Conservation (phyloP, 2,888 invertebrate species). For the Mythimna albipuncta region DNA sequence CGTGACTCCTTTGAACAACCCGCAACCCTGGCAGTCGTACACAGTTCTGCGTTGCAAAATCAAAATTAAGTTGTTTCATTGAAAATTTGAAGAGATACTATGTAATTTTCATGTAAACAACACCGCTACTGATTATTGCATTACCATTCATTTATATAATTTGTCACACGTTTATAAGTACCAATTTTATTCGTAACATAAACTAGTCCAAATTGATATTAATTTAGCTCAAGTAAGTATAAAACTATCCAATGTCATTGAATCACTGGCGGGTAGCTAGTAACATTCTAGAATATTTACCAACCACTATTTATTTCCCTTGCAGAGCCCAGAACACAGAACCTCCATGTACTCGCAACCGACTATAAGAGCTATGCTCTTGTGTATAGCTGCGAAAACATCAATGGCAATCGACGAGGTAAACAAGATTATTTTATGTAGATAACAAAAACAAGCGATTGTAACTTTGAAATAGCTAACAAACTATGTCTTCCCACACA, state of each 20-base stretch:
- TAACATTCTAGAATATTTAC: background rate
- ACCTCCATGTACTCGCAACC: conserved; percentile 79
- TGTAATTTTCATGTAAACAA: background rate
- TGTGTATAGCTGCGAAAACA: conserved; percentile 80
- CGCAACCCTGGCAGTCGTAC: too few relatives aligned
- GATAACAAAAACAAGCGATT: background rate
- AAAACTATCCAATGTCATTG: background rate
- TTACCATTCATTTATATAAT: background rate
- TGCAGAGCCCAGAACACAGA: conserved; percentile 61
- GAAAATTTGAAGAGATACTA: too few relatives aligned
- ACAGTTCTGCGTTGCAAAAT: too few relatives aligned
- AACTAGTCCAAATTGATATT: background rate
- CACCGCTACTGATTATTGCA: background rate
- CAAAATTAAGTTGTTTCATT: too few relatives aligned
- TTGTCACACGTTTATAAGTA: background rate
- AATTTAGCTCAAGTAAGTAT: background rate
- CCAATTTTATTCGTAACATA: background rate
- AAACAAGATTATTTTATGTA: conserved; percentile 35
- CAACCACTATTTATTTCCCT: background rate
- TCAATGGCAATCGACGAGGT: conserved; percentile 76
- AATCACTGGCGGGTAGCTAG: background rate
- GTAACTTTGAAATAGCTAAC: background rate
- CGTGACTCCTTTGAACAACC: too few relatives aligned
- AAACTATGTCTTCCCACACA: conserved; percentile 14
- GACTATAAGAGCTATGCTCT: conserved; percentile 81